Conservation (phyloP, 2,888 invertebrate species). For the Taphrorychus bicolor region DNA sequence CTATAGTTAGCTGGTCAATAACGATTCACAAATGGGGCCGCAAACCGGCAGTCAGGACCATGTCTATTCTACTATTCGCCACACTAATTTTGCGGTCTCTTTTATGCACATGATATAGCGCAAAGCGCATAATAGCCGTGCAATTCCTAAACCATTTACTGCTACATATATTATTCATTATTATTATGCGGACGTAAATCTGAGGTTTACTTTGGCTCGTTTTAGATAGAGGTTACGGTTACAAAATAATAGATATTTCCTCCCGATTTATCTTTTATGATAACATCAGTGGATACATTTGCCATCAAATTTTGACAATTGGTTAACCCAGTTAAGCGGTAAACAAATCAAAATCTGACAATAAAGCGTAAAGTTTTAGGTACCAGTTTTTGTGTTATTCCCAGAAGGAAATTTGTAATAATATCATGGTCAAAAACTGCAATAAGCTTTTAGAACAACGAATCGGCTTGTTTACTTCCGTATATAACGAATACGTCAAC, state of each 20-base stretch:
- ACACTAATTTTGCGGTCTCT: not conserved
- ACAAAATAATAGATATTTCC: too few relatives aligned
- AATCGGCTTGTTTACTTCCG: not conserved
- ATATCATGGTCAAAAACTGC: too few relatives aligned
- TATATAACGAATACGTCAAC: slow-evolving; percentile 2
- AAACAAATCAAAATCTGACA: too few relatives aligned
- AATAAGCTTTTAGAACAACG: not conserved
- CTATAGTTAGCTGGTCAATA: not conserved
- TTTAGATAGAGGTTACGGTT: too few relatives aligned
- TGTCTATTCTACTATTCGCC: slow-evolving; percentile 5
- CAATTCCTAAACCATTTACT: not conserved
- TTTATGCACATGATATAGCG: not conserved
- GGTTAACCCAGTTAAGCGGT: too few relatives aligned
- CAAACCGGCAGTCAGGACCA: slow-evolving; percentile 1
- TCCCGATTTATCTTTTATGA: too few relatives aligned
- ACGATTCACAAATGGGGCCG: not conserved
- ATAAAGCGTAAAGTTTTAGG: too few relatives aligned
- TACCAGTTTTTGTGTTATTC: too few relatives aligned
- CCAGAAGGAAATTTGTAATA: too few relatives aligned
- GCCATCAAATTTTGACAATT: too few relatives aligned
- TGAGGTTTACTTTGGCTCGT: not conserved
- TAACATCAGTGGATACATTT: too few relatives aligned
- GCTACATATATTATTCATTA: too few relatives aligned
- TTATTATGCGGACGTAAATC: not conserved
- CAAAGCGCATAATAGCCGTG: not conserved